Percentiles rank a stretch among this genome's conserved stretches.
Evolutionary conservation across 1,140 invertebrate species (phyloP).

Genomic region (Diprion similis): DNA sequence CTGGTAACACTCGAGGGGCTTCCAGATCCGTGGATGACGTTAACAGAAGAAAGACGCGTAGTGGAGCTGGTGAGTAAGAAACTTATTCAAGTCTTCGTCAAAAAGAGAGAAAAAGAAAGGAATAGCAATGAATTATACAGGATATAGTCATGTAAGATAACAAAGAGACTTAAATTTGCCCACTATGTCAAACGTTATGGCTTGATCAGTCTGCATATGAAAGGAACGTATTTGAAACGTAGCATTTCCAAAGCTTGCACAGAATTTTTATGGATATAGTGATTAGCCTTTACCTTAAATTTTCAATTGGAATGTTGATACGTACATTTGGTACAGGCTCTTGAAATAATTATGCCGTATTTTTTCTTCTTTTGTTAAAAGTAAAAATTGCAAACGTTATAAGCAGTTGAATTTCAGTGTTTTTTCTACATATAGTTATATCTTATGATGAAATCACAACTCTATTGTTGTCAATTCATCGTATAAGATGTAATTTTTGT

Average conservation of each 20-base stretch:
- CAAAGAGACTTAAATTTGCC: neutral
- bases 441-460: too few species aligned
- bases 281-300: too few species aligned
- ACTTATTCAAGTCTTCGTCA: neutral
- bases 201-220: neutral
- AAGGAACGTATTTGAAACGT: neutral
- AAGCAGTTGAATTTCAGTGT: too few species aligned
- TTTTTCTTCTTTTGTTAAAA: too few species aligned
- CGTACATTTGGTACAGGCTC: too few species aligned
- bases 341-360: too few species aligned
- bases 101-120: neutral
- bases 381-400: too few species aligned
- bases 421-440: too few species aligned
- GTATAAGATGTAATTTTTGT: too few species aligned
- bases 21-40: constrained; percentile 58
- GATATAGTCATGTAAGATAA: neutral
- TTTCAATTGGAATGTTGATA: too few species aligned
- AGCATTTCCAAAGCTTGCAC: constrained; percentile 1
- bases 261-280: neutral
- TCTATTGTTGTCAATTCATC: too few species aligned
- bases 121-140: neutral
- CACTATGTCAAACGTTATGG: neutral
- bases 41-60: constrained; percentile 60
- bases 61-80: constrained; percentile 59
- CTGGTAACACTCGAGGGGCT: constrained; percentile 58